Evolutionary conservation across 2,888 invertebrate genomes (phyloP).

Genomic region (Latheticus oryzae): DNA sequence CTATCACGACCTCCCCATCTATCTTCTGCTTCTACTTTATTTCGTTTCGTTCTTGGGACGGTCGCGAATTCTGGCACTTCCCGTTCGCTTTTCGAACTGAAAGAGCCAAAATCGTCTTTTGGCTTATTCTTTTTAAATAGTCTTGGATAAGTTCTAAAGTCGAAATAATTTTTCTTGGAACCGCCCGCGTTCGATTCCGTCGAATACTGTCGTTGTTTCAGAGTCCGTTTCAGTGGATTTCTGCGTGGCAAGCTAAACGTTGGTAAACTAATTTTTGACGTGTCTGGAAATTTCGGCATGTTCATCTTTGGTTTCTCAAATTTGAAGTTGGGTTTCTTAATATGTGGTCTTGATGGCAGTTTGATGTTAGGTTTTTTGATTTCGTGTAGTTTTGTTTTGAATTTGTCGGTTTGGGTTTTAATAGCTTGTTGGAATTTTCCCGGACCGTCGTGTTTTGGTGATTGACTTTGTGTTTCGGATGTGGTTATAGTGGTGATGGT

Average conservation of each 20-base stretch:
- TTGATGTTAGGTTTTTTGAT: slow-evolving; percentile 69
- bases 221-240: slow-evolving; percentile 60
- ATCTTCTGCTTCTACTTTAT: slow-evolving; percentile 40
- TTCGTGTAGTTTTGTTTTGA: slow-evolving; percentile 71
- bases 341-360: slow-evolving; percentile 70
- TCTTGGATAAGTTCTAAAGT: slow-evolving; percentile 83
- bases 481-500: slow-evolving; percentile 68
- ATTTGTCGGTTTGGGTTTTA: slow-evolving; percentile 77
- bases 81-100: slow-evolving; percentile 36
- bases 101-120: slow-evolving; percentile 42
- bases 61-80: slow-evolving; percentile 77
- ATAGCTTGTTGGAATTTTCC: slow-evolving; percentile 74
- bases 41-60: slow-evolving; percentile 69
- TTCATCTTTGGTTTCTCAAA: slow-evolving; percentile 70
- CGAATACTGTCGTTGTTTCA: slow-evolving; percentile 63
- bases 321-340: slow-evolving; percentile 64
- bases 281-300: slow-evolving; percentile 71
- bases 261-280: slow-evolving; percentile 74
- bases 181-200: slow-evolving; percentile 69
- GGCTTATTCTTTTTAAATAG: slow-evolving; percentile 68
- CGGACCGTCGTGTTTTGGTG: slow-evolving; percentile 39
- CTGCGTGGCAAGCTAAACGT: slow-evolving; percentile 64
- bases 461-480: slow-evolving; percentile 36
- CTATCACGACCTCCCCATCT: slow-evolving; percentile 51
- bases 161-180: slow-evolving; percentile 72